Evolutionary conservation across 2,888 invertebrate genomes (phyloP).

Genomic region (Aspidapion aeneum): DNA sequence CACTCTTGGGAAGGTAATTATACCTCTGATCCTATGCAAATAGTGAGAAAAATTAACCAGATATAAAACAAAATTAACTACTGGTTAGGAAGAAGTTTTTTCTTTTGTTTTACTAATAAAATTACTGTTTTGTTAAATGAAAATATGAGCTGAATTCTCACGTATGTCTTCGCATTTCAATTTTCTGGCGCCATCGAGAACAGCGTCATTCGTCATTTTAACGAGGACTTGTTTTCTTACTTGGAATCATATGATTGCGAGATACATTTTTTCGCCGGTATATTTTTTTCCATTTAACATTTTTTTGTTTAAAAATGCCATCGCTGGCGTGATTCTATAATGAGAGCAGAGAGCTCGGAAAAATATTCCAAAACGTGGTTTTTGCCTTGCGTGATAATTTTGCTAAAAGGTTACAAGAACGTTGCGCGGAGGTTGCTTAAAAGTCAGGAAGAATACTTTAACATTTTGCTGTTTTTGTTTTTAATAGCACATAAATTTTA

Average conservation of each 20-base stretch:
- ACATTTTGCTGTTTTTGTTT: too few relatives aligned
- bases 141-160: background rate
- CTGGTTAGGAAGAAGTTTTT: too few relatives aligned
- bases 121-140: background rate
- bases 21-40: too few relatives aligned
- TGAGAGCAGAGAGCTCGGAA: conserved; percentile 1
- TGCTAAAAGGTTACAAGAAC: background rate
- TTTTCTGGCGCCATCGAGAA: background rate
- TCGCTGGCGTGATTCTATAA: conserved; percentile 1
- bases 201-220: conserved; percentile 2
- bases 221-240: conserved; percentile 1
- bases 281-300: background rate
- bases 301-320: conserved; percentile 2
- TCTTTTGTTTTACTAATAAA: background rate
- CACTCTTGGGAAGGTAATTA: too few relatives aligned
- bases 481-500: too few relatives aligned
- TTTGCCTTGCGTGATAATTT: background rate
- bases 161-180: background rate
- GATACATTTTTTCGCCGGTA: background rate
- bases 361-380: background rate
- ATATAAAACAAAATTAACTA: too few relatives aligned
- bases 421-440: background rate
- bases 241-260: conserved; percentile 1
- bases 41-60: too few relatives aligned
- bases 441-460: background rate